A percentile compares a stretch with the other conserved stretches of the same genome.
Evolutionary conservation across 2,113 vertebrate genomes (phyloP).

Genomic region (Otolemur garnettii): DNA sequence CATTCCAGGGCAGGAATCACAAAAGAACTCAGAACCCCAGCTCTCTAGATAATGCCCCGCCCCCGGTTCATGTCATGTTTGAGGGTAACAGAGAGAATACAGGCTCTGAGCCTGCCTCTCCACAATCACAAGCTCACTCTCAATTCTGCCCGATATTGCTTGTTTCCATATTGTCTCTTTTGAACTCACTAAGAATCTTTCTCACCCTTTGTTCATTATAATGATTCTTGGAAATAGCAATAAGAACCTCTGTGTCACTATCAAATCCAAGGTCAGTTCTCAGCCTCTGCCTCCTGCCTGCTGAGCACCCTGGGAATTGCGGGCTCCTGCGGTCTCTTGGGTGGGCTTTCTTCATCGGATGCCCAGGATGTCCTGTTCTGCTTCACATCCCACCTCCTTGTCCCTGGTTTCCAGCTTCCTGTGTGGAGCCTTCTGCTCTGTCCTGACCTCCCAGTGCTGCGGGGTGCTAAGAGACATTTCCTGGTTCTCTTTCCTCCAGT

Average conservation of each 20-base stretch:
- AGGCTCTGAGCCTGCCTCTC: neutral
- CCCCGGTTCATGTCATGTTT: no score
- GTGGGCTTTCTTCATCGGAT: neutral
- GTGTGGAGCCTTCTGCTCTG: no score
- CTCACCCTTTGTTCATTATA: neutral
- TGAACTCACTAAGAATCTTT: neutral
- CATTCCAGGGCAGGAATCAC: neutral
- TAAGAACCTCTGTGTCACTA: neutral
- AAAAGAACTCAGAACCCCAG: neutral
- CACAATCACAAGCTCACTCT: neutral
- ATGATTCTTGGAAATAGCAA: neutral
- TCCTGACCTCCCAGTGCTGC: neutral
- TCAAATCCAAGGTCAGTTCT: neutral
- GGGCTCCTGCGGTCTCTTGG: accelerated
- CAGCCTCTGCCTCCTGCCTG: neutral
- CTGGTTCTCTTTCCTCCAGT: neutral
- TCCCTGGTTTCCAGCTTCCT: neutral
- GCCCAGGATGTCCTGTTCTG: accelerated
- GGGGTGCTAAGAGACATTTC: neutral
- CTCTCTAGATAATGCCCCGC: neutral
- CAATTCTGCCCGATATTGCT: neutral
- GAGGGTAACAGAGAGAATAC: neutral
- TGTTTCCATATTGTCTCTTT: neutral
- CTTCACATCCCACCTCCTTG: neutral
- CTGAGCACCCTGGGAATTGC: neutral